phyloP scores from a whole-genome alignment of 2,888 invertebrate species.

The Caradrina kadenii region DNA sequence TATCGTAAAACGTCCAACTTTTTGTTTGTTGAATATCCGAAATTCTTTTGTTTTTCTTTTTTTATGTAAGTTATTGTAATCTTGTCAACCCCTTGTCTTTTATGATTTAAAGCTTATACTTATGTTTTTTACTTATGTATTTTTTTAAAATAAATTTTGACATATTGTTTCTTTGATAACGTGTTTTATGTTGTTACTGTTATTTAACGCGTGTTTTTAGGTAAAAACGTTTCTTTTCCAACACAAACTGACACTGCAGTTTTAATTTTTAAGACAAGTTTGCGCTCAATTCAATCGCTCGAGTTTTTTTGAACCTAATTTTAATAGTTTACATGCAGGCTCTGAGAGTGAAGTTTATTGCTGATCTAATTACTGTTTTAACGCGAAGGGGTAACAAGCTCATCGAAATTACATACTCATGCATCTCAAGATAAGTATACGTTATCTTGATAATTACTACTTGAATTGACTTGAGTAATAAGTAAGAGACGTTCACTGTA shows the following conservation, averaged over 20 bases:
- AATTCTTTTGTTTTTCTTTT: slow-evolving; percentile 73
- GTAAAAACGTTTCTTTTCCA: neutral
- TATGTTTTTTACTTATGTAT: neutral
- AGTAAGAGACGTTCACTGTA: slow-evolving; percentile 1
- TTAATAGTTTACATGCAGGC: neutral
- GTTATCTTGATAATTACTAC: slow-evolving; percentile 33
- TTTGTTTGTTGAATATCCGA: slow-evolving; percentile 65
- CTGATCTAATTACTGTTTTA: slow-evolving; percentile 27
- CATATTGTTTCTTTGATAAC: too few species aligned
- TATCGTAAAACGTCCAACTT: slow-evolving; percentile 71
- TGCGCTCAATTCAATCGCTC: neutral
- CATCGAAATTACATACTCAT: slow-evolving; percentile 29
- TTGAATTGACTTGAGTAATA: slow-evolving; percentile 26
- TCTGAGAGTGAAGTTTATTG: slow-evolving; percentile 14
- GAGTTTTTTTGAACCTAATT: slow-evolving; percentile 21
- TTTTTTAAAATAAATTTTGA: neutral
- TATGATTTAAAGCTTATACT: slow-evolving; percentile 70
- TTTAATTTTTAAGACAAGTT: slow-evolving; percentile 16
- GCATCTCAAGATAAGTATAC: slow-evolving; percentile 18
- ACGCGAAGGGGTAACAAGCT: slow-evolving; percentile 35
- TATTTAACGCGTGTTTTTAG: neutral
- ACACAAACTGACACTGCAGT: slow-evolving; percentile 3
- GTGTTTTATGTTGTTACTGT: neutral
- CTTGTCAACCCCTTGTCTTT: slow-evolving; percentile 75
- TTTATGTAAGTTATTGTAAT: slow-evolving; percentile 65